Conservation (phyloP, 2,888 invertebrate species). For the Stegophylla sp. region DNA sequence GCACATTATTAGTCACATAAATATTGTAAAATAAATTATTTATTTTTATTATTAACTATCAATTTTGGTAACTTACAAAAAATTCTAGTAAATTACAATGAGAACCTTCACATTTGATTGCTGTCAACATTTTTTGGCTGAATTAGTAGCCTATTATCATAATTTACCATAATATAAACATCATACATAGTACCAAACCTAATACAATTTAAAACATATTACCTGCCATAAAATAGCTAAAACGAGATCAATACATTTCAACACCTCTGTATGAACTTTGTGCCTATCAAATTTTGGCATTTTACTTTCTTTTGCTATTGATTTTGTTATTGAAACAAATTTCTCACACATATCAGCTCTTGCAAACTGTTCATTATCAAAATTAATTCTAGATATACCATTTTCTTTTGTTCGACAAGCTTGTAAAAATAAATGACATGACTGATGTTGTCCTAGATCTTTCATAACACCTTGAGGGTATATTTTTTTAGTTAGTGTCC, state of each 20-base stretch:
- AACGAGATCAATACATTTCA: conserved; percentile 54
- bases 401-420: conserved; percentile 49
- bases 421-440: conserved; percentile 54
- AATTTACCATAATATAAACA: too few relatives aligned
- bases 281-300: conserved; percentile 52
- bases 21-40: too few relatives aligned
- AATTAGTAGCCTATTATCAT: too few relatives aligned
- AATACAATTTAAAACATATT: conserved; percentile 14
- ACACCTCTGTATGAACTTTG: conserved; percentile 36
- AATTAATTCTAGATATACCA: conserved; percentile 44
- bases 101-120: too few relatives aligned
- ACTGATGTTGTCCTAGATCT: conserved; percentile 41
- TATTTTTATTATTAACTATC: too few relatives aligned
- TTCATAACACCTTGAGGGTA: conserved; percentile 39
- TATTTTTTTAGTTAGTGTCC: conserved; percentile 45
- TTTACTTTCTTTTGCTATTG: conserved; percentile 29
- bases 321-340: conserved; percentile 47
- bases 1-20: too few relatives aligned
- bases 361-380: conserved; percentile 40
- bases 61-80: too few relatives aligned
- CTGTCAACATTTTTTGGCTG: too few relatives aligned
- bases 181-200: too few relatives aligned
- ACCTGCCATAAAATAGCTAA: conserved; percentile 55
- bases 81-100: too few relatives aligned
- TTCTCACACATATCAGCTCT: conserved; percentile 40